These are phyloP conservation scores for Sceliomorpha sp. DNA, from an alignment of 2,888 invertebrate species.

Conservation along the genomic window DNA sequence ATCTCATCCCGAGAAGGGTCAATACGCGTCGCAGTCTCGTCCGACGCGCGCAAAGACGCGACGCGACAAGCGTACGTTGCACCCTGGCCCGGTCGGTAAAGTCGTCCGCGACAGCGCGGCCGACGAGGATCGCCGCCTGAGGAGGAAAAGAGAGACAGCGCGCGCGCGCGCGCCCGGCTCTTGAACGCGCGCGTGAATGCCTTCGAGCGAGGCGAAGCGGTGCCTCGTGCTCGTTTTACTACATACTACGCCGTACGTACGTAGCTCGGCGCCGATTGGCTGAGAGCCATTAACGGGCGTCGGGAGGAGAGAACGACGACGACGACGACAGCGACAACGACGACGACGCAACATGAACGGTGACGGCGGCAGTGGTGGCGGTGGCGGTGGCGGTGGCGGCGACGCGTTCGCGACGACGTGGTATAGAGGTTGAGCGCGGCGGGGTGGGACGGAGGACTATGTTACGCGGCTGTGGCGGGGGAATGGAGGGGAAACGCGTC, in stretches of 20 bases:
- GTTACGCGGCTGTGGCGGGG: too few relatives aligned
- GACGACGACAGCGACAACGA: too few relatives aligned
- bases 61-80: constrained; percentile 33
- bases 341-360: too few relatives aligned
- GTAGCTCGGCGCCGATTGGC: constrained; percentile 49
- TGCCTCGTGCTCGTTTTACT: constrained; percentile 25
- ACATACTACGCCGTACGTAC: constrained; percentile 66
- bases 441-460: too few relatives aligned
- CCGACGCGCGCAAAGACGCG: constrained; percentile 23
- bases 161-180: neutral
- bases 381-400: too few relatives aligned
- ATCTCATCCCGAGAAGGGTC: constrained; percentile 6
- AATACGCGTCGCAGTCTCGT: too few relatives aligned
- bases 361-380: too few relatives aligned
- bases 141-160: neutral
- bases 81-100: constrained; percentile 7
- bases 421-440: too few relatives aligned
- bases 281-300: constrained; percentile 43
- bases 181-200: constrained; percentile 4
- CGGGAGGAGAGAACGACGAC: constrained; percentile 23
- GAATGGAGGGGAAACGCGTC: constrained; percentile 25
- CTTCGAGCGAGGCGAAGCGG: constrained; percentile 5
- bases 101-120: neutral
- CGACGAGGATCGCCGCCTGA: too few relatives aligned
- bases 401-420: too few relatives aligned